A percentile compares a stretch with the other conserved stretches of the same genome.
Evolutionary conservation across 2,888 invertebrate species (phyloP).

Genomic region (Cheilosia impressa): DNA sequence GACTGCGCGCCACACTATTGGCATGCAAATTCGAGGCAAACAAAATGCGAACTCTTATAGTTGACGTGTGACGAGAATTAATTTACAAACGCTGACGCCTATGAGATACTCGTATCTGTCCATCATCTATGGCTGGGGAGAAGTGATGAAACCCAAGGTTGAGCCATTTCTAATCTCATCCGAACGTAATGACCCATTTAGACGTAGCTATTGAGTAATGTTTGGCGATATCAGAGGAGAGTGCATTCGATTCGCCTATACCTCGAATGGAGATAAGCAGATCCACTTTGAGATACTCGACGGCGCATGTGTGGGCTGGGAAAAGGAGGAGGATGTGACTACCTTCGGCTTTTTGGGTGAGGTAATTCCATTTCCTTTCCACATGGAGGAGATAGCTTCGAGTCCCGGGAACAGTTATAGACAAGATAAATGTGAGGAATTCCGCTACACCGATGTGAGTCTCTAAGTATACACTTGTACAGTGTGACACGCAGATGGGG

Average conservation of each 20-base stretch:
- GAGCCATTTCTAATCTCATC: slow-evolving; percentile 65
- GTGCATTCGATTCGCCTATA: slow-evolving; percentile 49
- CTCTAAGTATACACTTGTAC: slow-evolving; percentile 6
- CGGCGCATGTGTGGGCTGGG: slow-evolving; percentile 50
- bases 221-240: slow-evolving; percentile 29
- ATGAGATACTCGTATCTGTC: slow-evolving; percentile 45
- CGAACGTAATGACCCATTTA: slow-evolving; percentile 60
- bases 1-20: slow-evolving; percentile 44
- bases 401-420: slow-evolving; percentile 52
- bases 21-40: slow-evolving; percentile 66
- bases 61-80: slow-evolving; percentile 68
- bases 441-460: slow-evolving; percentile 12
- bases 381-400: slow-evolving; percentile 2
- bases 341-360: slow-evolving; percentile 65
- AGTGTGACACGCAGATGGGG: slow-evolving; percentile 15
- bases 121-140: too few relatives aligned
- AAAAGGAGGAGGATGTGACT: slow-evolving; percentile 63
- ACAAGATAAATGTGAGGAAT: slow-evolving; percentile 54
- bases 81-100: slow-evolving; percentile 48
- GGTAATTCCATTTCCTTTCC: slow-evolving; percentile 57
- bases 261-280: slow-evolving; percentile 44
- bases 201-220: slow-evolving; percentile 51
- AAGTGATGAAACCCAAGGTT: slow-evolving; percentile 40
- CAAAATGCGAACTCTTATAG: slow-evolving; percentile 36
- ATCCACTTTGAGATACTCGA: slow-evolving; percentile 23